Evolutionary conservation across 2,888 invertebrate species (phyloP).

Genomic region (Eupithecia exiguata): DNA sequence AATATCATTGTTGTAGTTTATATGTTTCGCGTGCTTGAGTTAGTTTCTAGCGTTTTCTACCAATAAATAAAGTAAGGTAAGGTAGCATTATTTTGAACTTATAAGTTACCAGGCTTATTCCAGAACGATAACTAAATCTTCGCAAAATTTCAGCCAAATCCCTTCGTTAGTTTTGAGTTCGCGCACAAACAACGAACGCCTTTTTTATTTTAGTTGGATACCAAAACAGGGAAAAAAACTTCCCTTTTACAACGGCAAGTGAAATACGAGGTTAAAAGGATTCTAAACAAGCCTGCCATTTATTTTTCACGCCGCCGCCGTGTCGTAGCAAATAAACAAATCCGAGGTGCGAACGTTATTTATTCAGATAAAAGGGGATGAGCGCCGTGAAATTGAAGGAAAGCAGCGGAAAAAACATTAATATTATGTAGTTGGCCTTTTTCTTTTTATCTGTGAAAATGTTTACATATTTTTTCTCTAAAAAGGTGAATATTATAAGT

Average conservation of each 20-base stretch:
- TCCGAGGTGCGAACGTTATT: constrained; percentile 76
- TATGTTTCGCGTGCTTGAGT: no score
- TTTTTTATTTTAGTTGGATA: neutral
- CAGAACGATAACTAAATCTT: neutral
- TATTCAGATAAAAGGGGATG: constrained; percentile 74
- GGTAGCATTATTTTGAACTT: no score
- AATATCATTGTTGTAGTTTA: no score
- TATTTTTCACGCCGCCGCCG: constrained; percentile 50
- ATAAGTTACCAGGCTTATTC: neutral
- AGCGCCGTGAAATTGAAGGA: constrained; percentile 76
- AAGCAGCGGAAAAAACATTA: constrained; percentile 50
- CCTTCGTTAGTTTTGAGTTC: neutral
- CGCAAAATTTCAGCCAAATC: neutral
- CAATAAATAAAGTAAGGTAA: no score
- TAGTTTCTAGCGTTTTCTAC: no score
- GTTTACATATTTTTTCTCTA: neutral
- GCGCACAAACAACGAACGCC: neutral
- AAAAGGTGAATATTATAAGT: neutral
- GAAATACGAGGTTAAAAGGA: constrained; percentile 18
- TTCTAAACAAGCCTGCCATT: constrained; percentile 29
- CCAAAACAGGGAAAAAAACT: neutral
- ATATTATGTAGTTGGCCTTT: neutral
- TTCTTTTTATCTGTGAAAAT: neutral
- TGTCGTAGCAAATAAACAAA: constrained; percentile 60
- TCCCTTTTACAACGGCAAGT: neutral